Conservation (phyloP, 2,888 invertebrate genomes). For the Tetramorium bicarinatum region DNA sequence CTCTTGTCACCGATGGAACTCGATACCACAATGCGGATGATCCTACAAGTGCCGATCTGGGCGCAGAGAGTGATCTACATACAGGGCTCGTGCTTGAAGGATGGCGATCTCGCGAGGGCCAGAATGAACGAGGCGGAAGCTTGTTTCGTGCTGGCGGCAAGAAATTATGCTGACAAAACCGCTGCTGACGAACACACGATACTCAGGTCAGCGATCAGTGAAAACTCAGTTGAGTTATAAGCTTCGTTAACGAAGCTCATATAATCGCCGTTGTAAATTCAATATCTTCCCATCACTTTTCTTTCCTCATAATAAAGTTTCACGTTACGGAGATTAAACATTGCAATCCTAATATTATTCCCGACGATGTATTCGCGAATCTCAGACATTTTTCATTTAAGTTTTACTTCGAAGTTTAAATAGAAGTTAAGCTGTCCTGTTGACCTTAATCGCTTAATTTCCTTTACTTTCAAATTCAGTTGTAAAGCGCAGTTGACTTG, state of each 20-base stretch:
- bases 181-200: constrained; percentile 95
- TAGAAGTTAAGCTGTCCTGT: neutral
- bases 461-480: neutral
- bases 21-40: constrained; percentile 99
- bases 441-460: constrained; percentile 33
- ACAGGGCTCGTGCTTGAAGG: constrained; percentile 98
- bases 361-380: neutral
- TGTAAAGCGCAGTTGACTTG: neutral
- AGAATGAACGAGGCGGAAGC: constrained; percentile 99
- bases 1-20: constrained; percentile 98
- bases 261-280: constrained; percentile 16
- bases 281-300: neutral
- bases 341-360: constrained; percentile 5
- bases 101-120: constrained; percentile 97
- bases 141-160: constrained; percentile 98
- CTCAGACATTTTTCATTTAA: constrained; percentile 12
- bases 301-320: neutral
- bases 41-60: constrained; percentile 98
- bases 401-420: constrained; percentile 17
- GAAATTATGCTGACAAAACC: constrained; percentile 98
- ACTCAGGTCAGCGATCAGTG: constrained; percentile 86
- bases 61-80: constrained; percentile 97
- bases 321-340: neutral
- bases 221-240: constrained; percentile 1
- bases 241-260: neutral